A percentile compares a stretch with the other conserved stretches of the same genome.
Conservation (phyloP, 2,113 vertebrate genomes). For the Muntiacus reevesi region DNA sequence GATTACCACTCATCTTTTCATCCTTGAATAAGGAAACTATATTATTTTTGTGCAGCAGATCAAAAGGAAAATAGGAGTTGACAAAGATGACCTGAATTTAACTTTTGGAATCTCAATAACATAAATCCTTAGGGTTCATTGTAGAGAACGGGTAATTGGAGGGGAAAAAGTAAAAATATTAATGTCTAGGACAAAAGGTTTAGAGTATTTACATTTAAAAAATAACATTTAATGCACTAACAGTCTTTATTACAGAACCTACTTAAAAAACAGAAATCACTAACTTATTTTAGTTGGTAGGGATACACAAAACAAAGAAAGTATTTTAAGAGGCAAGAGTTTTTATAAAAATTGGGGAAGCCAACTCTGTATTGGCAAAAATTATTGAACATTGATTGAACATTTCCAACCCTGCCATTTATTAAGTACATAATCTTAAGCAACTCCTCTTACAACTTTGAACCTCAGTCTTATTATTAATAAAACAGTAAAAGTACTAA, state of each 20-base stretch:
- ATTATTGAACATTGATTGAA: not conserved
- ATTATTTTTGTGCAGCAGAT: not conserved
- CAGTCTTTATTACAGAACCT: not conserved
- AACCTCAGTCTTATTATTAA: not conserved
- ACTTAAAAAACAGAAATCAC: not conserved
- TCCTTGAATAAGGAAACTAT: not conserved
- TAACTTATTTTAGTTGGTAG: not conserved
- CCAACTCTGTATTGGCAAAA: not conserved
- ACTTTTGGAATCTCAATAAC: not conserved
- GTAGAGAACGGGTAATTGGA: not conserved
- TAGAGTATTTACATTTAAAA: not conserved
- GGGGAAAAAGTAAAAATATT: not conserved
- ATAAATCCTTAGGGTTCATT: not conserved
- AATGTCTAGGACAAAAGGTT: not conserved
- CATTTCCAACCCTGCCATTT: not conserved
- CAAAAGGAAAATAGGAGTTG: not conserved
- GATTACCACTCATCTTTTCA: not conserved
- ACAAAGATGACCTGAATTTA: not conserved
- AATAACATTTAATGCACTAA: not conserved
- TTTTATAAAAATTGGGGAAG: conserved; percentile 12
- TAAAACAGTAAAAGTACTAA: not conserved
- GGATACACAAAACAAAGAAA: not conserved
- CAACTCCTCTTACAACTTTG: not conserved
- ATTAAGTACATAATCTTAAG: not conserved
- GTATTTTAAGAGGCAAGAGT: not conserved